Conservation (phyloP, 2,797 vertebrate species). For the Megaceryle alcyon region DNA sequence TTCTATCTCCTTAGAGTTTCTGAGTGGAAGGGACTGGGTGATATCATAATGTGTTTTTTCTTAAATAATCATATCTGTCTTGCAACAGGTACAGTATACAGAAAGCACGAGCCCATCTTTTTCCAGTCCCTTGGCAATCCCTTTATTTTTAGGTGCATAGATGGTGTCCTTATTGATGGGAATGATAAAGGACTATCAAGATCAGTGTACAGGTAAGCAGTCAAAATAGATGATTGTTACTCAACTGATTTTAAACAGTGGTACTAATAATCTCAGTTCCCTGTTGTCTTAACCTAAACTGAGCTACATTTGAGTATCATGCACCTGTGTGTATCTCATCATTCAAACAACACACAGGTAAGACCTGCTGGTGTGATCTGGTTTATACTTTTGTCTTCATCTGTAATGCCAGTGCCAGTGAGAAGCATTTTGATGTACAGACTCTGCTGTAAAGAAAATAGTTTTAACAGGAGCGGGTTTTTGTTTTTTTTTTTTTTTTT, state of each 20-base stretch:
- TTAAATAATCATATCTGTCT: constrained; percentile 43
- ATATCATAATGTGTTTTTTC: background rate
- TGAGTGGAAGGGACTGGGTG: background rate
- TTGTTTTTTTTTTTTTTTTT: background rate
- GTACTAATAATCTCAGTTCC: background rate
- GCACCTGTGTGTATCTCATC: fast-evolving
- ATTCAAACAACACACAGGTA: background rate
- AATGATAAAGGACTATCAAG: constrained; percentile 92
- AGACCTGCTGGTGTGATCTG: background rate
- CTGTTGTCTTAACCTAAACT: background rate
- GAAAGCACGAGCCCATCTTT: constrained; percentile 89
- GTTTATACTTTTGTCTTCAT: fast-evolving
- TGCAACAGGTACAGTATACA: constrained; percentile 88
- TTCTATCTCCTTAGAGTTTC: background rate
- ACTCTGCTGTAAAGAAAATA: background rate
- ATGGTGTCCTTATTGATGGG: constrained; percentile 91
- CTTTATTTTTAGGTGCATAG: constrained; percentile 94
- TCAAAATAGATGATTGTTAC: background rate
- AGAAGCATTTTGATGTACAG: background rate
- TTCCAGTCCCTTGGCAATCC: constrained; percentile 95
- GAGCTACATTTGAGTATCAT: background rate
- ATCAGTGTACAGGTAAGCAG: constrained; percentile 86
- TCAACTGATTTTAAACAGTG: background rate
- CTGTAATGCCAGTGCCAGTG: fast-evolving
- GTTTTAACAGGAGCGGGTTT: background rate